A percentile compares a stretch with the other conserved stretches of the same genome.
phyloP scores from a whole-genome alignment of 1,140 invertebrate genomes.

The Dinoponera quadriceps region DNA sequence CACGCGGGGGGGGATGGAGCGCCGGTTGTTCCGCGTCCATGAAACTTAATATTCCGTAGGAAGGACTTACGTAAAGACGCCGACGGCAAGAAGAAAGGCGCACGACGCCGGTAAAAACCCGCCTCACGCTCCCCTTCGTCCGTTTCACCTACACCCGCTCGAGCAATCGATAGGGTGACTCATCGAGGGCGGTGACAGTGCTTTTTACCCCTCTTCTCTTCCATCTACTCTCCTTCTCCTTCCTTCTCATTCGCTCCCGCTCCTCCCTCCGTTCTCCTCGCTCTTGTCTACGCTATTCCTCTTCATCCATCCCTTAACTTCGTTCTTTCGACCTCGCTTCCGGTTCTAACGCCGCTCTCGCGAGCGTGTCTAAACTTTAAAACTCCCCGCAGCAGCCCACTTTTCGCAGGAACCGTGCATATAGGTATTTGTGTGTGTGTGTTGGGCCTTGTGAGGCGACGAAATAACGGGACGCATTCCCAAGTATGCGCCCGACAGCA shows the following conservation, averaged over 20 bases:
- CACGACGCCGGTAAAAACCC: conserved; percentile 65
- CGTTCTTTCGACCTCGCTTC: conserved; percentile 57
- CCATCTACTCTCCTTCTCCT: conserved; percentile 65
- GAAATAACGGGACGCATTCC: conserved; percentile 72
- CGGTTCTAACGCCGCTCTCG: conserved; percentile 63
- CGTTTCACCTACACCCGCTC: conserved; percentile 69
- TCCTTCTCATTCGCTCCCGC: conserved; percentile 45
- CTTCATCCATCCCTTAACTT: conserved; percentile 53
- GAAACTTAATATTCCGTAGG: conserved; percentile 76
- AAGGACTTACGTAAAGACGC: conserved; percentile 69
- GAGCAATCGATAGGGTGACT: conserved; percentile 83
- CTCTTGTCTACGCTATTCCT: conserved; percentile 32
- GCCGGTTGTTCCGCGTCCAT: conserved; percentile 57
- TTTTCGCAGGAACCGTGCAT: conserved; percentile 10
- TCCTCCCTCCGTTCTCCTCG: neutral
- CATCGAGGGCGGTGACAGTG: conserved; percentile 81
- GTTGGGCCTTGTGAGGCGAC: conserved; percentile 3
- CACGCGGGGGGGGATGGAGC: neutral
- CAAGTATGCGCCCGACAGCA: neutral
- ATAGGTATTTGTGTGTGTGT: conserved; percentile 19
- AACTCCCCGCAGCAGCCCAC: conserved; percentile 64
- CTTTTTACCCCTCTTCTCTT: conserved; percentile 56
- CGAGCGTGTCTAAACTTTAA: conserved; percentile 80
- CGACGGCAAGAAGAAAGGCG: conserved; percentile 58
- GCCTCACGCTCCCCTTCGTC: conserved; percentile 59